Evolutionary conservation across 1,140 invertebrate genomes (phyloP).

Genomic region (Eurosta solidaginis): DNA sequence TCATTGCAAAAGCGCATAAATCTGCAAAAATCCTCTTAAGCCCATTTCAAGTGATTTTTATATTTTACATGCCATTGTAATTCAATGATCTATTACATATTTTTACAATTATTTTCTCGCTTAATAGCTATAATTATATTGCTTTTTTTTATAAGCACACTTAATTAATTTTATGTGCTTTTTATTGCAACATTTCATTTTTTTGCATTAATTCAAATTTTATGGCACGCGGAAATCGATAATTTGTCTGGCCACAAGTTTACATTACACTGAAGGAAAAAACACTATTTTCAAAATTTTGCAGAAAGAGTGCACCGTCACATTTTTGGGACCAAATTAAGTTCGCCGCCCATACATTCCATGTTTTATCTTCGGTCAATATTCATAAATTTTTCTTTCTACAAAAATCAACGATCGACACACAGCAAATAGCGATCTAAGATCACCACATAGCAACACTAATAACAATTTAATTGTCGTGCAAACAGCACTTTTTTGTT

Average conservation of each 20-base stretch:
- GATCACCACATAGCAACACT: neutral
- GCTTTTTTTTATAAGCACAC: neutral
- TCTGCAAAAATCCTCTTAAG: no score
- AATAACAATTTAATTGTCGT: slow-evolving; percentile 8
- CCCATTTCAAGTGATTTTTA: no score
- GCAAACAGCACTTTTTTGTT: neutral
- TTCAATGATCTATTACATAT: neutral
- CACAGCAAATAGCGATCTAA: neutral
- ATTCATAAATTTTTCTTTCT: neutral
- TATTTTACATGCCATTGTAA: no score
- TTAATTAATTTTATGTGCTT: neutral
- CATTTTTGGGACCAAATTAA: no score
- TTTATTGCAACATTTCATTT: neutral
- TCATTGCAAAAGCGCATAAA: no score
- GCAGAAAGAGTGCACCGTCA: no score
- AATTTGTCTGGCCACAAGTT: neutral
- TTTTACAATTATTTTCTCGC: no score
- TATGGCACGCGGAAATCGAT: neutral
- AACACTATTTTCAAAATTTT: no score
- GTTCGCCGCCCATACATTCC: no score
- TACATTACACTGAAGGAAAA: neutral
- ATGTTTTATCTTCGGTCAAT: neutral
- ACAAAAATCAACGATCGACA: neutral
- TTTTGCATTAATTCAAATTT: neutral
- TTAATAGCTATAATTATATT: neutral